Base-by-base conservation (phyloP, 2,888 invertebrate genomes). In the Ophion obscuratus region DNA sequence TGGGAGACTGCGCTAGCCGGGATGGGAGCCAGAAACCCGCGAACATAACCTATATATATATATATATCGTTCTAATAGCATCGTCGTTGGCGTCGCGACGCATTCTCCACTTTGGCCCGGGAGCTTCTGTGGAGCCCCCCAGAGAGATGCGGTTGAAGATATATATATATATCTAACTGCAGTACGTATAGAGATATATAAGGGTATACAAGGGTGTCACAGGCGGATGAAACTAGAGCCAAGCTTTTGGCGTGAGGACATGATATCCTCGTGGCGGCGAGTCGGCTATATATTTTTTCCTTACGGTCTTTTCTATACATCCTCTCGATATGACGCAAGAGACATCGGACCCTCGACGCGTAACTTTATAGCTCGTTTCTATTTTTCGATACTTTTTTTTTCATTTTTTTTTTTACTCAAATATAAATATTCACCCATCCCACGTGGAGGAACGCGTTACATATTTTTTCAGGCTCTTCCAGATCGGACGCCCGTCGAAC, bases 71-170 rank as follows among this genome's bases (percentile, higher is more conserved):
- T 44, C 74, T 6, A 70, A 64, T 36, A n/a, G n/a, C 79, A 53
- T 70, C 84, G 66, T 62, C 81, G 84, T 67, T 81, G 84, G 75
- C 81, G 86, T 79, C 84, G 81, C 86, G 84, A 82, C 83, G 83
- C 73, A 81, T 78, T 84, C 78, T 74, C 68, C 73, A 73, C 68
- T 79, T 47, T 61, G 59, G 73, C 81, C 70, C 74, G 59, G 70
- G 68, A 59, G 53, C 67, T 44, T 57, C 64, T 44, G 61, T 59
- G 77, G 70, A 79, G 78, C 73, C 77, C 74, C 84, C 62, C 75
- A 44, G 77, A 73, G 80, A 83, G 87, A 87, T 87, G 87, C 71
- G 85, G 87, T 85, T 81, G 44, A 6, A 64, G 81, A 86, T 81
- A 77, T 73, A 83, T 40, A 62, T 62, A 61, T 40, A 62, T 62